Evolutionary conservation across 2,888 invertebrate species (phyloP), one percentile per base, ranked within the genome.

Genomic region (Podotricha telesiphe): DNA sequence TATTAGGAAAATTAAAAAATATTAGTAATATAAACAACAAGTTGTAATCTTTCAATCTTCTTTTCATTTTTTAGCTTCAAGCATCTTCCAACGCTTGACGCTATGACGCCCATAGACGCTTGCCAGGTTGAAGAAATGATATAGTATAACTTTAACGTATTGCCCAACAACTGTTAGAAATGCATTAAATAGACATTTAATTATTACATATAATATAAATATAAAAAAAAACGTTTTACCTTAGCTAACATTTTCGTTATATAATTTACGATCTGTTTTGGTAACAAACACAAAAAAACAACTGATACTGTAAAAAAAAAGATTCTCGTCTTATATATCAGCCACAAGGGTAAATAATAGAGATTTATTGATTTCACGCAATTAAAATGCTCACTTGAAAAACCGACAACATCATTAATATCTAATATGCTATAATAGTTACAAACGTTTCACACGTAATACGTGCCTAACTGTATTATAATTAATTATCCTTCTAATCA

Each of bases 351-450:
- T 62, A 62, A 62, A 47, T 62, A 28, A 37, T 47, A 17, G 34
- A 34, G 34, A 47, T 37, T 62, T 62, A 62, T 62, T 62, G 62
- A 62, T 62, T 62, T 62, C 62, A 48, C 58, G 19, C 15, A 42
- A 59, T 45, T 42, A 40, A 59, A 58, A 28, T 28, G n/a, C 6
- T 42, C 42, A 58, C 42, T 40, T 59, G 42, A 59, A 22, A 15
- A 20, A 15, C 48, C 37, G 28, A 34, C 62, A 34, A 19, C 19
- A 19, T 61, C 17, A 19, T 62, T 62, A 48, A 40, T 62, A 50
- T 3, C 34, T 47, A 19, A 34, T 48, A 19, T 34, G 42, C 20
- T 42, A 34, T 28, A 34, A 34, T 28, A 47, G 19, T 37, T 62
- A 15, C 47, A 34, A 15, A 2, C 47, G 19, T 48, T 62, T 22